Conservation (phyloP, 2,888 invertebrate genomes). For the Leuctra nigra region DNA sequence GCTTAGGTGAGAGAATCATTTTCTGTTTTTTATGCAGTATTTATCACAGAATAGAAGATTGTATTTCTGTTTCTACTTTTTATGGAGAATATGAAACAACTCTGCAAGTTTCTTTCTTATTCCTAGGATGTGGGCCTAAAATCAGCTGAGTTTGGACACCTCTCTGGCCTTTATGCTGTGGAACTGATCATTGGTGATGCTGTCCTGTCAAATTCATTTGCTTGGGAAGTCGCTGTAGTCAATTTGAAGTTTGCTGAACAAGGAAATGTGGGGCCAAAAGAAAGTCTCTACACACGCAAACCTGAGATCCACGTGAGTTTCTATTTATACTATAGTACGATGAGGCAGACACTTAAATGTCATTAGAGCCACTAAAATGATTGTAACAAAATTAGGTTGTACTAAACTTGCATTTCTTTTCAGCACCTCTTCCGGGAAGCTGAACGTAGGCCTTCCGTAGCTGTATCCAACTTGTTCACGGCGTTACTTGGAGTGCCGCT, state of each 20-base stretch:
- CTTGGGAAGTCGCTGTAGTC: constrained; percentile 78
- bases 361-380: too few relatives aligned
- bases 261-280: constrained; percentile 36
- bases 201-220: constrained; percentile 79
- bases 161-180: constrained; percentile 72
- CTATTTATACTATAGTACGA: too few relatives aligned
- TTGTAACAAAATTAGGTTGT: background rate
- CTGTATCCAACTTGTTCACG: constrained; percentile 88
- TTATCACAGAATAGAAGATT: too few relatives aligned
- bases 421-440: constrained; percentile 85
- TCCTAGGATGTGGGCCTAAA: constrained; percentile 68
- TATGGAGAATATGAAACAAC: too few relatives aligned
- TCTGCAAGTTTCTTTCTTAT: background rate
- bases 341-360: too few relatives aligned
- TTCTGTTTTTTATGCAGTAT: too few relatives aligned
- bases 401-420: constrained; percentile 27
- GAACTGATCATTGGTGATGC: constrained; percentile 88
- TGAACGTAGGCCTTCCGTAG: constrained; percentile 82
- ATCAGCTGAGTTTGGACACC: constrained; percentile 67
- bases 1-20: too few relatives aligned
- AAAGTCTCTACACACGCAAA: constrained; percentile 44
- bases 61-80: too few relatives aligned
- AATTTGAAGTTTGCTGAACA: constrained; percentile 61
- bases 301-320: constrained; percentile 52
- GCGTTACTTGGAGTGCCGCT: constrained; percentile 74